Evolutionary conservation across 2,113 vertebrate species (phyloP).

Genomic region (Muntiacus reevesi): DNA sequence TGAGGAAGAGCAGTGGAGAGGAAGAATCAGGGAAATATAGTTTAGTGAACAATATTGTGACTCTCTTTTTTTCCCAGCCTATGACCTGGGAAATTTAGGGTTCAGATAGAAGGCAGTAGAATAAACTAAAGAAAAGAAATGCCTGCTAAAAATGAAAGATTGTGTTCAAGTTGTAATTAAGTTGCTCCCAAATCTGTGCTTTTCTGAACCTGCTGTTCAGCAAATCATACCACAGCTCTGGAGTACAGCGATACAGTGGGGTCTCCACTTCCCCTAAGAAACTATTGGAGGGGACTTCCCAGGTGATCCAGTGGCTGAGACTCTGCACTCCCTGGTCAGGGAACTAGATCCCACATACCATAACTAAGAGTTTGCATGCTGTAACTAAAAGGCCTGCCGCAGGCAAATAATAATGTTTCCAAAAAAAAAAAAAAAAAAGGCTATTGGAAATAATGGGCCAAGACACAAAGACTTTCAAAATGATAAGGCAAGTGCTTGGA

Average conservation of each 20-base stretch:
- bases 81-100: not conserved
- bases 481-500: not conserved
- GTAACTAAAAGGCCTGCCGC: not conserved
- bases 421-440: not conserved
- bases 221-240: not conserved
- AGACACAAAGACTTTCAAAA: not conserved
- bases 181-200: not conserved
- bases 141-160: not conserved
- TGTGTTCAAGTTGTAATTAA: not conserved
- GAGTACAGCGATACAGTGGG: fast-evolving
- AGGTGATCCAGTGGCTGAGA: not conserved
- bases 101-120: not conserved
- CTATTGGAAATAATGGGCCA: no score
- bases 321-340: not conserved
- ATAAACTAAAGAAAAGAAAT: not conserved
- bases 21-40: not conserved
- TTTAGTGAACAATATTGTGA: not conserved
- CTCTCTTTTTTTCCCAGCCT: not conserved
- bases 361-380: not conserved
- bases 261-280: not conserved
- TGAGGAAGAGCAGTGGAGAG: not conserved
- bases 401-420: not conserved
- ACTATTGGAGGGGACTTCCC: not conserved
- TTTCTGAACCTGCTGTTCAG: not conserved
- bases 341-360: not conserved